Conservation (phyloP, 1,140 invertebrate genomes). For the Papilio glaucus region DNA sequence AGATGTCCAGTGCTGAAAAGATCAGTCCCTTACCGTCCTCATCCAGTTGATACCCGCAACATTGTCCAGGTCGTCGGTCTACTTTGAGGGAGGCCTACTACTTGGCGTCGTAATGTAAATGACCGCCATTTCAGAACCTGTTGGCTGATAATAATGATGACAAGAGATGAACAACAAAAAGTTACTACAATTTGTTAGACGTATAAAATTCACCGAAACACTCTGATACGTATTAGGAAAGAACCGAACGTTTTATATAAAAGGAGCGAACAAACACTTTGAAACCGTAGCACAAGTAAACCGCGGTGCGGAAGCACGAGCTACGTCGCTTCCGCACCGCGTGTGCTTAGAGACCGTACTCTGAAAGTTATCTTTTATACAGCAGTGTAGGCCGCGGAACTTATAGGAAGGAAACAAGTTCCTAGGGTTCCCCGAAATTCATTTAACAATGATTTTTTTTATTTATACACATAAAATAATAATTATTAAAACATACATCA, state of each 20-base stretch:
- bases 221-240: slow-evolving; percentile 7
- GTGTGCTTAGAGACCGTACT: background rate
- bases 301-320: background rate
- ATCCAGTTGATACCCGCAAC: no score
- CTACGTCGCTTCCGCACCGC: background rate
- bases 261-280: slow-evolving; percentile 1
- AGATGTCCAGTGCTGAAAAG: no score
- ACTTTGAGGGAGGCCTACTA: no score
- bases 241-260: slow-evolving; percentile 1
- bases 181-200: background rate
- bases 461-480: no score
- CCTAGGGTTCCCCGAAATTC: no score
- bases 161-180: background rate
- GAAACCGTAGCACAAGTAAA: slow-evolving; percentile 7
- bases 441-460: no score
- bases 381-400: background rate
- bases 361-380: slow-evolving; percentile 15
- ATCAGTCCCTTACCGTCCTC: no score
- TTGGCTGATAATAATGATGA: background rate
- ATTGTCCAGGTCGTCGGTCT: no score
- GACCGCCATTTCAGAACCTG: no score
- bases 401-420: background rate
- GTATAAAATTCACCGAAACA: background rate
- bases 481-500: no score
- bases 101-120: no score